phyloP scores from a whole-genome alignment of 2,888 invertebrate species.

The Matsumyia berberina region DNA sequence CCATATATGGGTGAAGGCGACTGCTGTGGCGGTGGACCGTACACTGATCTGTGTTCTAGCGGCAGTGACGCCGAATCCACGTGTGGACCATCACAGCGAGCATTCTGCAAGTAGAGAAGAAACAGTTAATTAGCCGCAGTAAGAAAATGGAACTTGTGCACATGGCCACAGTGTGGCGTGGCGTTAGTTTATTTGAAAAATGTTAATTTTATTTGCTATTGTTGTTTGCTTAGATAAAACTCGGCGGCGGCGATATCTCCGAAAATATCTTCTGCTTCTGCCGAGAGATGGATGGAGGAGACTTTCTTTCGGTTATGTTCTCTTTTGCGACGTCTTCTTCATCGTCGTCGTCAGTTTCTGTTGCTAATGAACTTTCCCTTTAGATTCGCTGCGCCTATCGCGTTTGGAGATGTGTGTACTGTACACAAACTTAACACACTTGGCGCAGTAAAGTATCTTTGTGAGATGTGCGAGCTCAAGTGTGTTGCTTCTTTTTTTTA shows the following conservation, averaged over 20 bases:
- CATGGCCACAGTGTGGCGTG: neutral
- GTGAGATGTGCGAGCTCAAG: neutral
- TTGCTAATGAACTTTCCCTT: constrained; percentile 62
- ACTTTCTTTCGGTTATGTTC: constrained; percentile 52
- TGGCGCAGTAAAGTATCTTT: neutral
- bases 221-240: constrained; percentile 25
- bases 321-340: constrained; percentile 14
- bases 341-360: constrained; percentile 5
- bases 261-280: constrained; percentile 22
- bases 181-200: constrained; percentile 14
- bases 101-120: constrained; percentile 86
- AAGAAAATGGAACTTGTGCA: neutral
- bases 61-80: constrained; percentile 93
- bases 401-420: constrained; percentile 1
- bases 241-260: constrained; percentile 19
- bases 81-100: constrained; percentile 90
- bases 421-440: constrained; percentile 42
- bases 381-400: constrained; percentile 28
- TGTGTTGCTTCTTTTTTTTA: constrained; percentile 10
- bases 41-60: constrained; percentile 91
- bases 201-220: constrained; percentile 34
- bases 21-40: constrained; percentile 89
- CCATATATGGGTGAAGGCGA: constrained; percentile 84
- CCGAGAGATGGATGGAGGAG: neutral
- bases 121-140: neutral